Conservation (phyloP, 2,113 vertebrate species). For the Bubo scandiacus region DNA sequence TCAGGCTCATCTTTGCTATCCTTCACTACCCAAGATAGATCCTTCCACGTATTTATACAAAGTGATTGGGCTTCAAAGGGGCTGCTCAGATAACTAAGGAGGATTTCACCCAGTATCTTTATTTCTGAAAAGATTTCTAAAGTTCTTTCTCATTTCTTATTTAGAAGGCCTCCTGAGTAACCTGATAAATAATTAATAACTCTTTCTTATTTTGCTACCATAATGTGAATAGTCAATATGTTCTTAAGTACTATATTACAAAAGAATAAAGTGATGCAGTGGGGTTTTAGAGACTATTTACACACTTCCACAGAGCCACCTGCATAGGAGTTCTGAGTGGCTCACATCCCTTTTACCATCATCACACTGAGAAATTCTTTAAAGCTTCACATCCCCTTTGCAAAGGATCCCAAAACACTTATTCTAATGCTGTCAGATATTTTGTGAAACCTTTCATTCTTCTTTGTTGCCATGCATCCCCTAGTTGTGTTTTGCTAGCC, state of each 20-base stretch:
- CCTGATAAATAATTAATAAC: neutral
- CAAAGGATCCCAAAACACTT: neutral
- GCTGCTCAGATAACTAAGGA: neutral
- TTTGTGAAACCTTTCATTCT: neutral
- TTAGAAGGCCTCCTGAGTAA: neutral
- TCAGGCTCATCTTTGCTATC: neutral
- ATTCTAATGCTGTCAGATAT: neutral
- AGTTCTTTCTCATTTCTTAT: neutral
- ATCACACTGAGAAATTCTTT: neutral
- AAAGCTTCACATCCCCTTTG: neutral
- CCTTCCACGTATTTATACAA: neutral
- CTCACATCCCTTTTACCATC: neutral
- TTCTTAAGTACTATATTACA: neutral
- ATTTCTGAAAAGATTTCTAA: neutral
- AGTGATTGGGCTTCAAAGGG: neutral
- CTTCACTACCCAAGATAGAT: neutral
- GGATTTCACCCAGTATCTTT: neutral
- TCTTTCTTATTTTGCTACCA: neutral
- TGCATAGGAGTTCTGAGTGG: neutral
- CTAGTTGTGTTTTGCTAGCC: fast-evolving
- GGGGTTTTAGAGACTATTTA: neutral
- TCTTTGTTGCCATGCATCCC: neutral
- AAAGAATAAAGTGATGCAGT: neutral
- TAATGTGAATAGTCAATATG: neutral
- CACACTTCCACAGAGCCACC: neutral